A percentile compares a stretch with the other conserved stretches of the same genome.
Conservation (phyloP, 2,888 invertebrate species). For the Philereme transversata region DNA sequence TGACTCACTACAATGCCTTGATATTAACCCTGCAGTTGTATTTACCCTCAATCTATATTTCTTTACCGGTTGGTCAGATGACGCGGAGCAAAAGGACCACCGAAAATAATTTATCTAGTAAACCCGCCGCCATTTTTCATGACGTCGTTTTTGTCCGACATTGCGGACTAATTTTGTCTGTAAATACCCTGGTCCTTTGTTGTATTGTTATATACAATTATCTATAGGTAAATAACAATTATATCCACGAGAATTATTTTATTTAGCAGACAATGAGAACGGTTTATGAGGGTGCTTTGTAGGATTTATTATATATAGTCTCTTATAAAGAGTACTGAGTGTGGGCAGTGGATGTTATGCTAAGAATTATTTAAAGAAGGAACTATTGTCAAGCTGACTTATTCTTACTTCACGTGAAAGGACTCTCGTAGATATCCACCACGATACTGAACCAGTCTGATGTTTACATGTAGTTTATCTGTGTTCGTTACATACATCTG, state of each 20-base stretch:
- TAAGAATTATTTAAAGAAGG: not conserved
- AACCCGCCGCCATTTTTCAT: constrained; percentile 19
- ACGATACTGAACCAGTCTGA: too few species aligned
- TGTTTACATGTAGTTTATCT: too few species aligned
- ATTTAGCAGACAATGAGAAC: constrained; percentile 25
- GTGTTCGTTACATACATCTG: too few species aligned
- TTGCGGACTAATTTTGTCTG: constrained; percentile 45
- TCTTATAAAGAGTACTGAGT: constrained; percentile 5
- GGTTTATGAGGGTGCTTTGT: constrained; percentile 21
- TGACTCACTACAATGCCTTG: not conserved
- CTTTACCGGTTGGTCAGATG: not conserved
- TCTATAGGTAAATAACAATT: constrained; percentile 35
- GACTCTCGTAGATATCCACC: too few species aligned
- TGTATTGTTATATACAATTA: constrained; percentile 52
- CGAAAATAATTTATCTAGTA: constrained; percentile 16
- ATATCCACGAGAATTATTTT: constrained; percentile 28
- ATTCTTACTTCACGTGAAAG: too few species aligned
- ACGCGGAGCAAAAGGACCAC: constrained; percentile 6
- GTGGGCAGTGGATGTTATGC: not conserved
- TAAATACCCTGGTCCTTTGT: constrained; percentile 45
- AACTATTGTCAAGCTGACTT: too few species aligned
- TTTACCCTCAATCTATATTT: not conserved
- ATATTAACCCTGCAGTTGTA: not conserved
- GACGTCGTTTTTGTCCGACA: constrained; percentile 25
- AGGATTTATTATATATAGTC: too few species aligned